Conservation (phyloP, 1,140 invertebrate species). For the Drosophila aff. region DNA sequence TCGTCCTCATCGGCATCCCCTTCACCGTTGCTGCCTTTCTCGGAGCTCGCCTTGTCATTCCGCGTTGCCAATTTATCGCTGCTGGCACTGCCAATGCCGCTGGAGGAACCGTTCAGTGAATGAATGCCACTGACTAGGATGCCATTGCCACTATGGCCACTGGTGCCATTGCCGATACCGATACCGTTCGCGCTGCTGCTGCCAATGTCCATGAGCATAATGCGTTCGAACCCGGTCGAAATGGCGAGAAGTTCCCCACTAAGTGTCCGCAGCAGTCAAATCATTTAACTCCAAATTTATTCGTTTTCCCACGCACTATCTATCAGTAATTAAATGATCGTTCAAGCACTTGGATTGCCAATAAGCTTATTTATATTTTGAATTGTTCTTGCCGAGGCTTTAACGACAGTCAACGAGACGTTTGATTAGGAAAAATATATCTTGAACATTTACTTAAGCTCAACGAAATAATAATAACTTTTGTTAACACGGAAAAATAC, state of each 20-base stretch:
- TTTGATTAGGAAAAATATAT: background rate
- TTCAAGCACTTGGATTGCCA: background rate
- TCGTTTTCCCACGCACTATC: constrained; percentile 7
- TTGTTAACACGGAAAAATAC: no score
- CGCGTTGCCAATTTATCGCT: constrained; percentile 51
- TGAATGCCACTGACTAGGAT: constrained; percentile 35
- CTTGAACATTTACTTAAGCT: background rate
- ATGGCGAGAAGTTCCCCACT: constrained; percentile 23
- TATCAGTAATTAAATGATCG: no score
- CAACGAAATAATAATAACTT: no score
- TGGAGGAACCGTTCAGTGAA: constrained; percentile 38
- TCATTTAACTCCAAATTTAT: constrained; percentile 13
- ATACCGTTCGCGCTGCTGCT: constrained; percentile 31
- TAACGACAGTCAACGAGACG: background rate
- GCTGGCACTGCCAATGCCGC: constrained; percentile 45
- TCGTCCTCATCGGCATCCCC: constrained; percentile 43
- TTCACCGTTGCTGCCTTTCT: constrained; percentile 28
- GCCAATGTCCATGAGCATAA: constrained; percentile 63
- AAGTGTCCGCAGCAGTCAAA: constrained; percentile 6
- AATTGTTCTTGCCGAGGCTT: background rate
- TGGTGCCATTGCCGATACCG: constrained; percentile 38
- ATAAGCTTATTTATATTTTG: background rate
- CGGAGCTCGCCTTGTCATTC: constrained; percentile 43
- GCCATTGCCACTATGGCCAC: constrained; percentile 55
- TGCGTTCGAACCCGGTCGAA: constrained; percentile 43